A percentile compares a stretch with the other conserved stretches of the same genome.
Evolutionary conservation across 2,888 invertebrate genomes (phyloP).

Genomic region (Teleiodes luculella): DNA sequence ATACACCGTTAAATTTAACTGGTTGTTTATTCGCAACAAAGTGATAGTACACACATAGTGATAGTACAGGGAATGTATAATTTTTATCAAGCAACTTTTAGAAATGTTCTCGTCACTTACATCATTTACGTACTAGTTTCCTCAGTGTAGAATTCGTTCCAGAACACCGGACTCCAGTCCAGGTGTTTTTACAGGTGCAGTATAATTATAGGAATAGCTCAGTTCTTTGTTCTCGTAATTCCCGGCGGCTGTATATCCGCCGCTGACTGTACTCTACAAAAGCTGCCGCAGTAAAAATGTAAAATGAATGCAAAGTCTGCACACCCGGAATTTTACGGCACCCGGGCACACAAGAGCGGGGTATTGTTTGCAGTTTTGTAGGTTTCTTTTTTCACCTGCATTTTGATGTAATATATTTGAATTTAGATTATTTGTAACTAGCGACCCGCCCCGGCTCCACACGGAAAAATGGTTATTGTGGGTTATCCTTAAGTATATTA

Average conservation of each 20-base stretch:
- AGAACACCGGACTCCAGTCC: neutral
- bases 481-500: too few relatives aligned
- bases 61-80: too few relatives aligned
- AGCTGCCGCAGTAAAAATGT: conserved; percentile 17
- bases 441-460: too few relatives aligned
- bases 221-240: conserved; percentile 1
- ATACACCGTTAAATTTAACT: too few relatives aligned
- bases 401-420: neutral
- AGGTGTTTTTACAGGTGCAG: conserved; percentile 2
- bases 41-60: too few relatives aligned
- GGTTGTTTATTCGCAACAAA: too few relatives aligned
- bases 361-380: conserved; percentile 9
- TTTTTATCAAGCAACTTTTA: too few relatives aligned
- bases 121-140: too few relatives aligned
- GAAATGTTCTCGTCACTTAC: too few relatives aligned
- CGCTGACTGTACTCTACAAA: conserved; percentile 5
- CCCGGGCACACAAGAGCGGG: conserved; percentile 5
- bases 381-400: conserved; percentile 9
- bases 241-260: neutral
- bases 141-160: neutral
- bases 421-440: neutral
- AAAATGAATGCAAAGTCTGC: conserved; percentile 17
- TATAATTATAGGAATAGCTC: conserved; percentile 3
- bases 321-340: conserved; percentile 22
- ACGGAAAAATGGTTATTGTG: too few relatives aligned